Percentiles rank a stretch among this genome's conserved stretches.
These are phyloP conservation scores for Dasysyrphus albostriatus DNA, from an alignment of 2,888 invertebrate genomes.

Conservation along the genomic window DNA sequence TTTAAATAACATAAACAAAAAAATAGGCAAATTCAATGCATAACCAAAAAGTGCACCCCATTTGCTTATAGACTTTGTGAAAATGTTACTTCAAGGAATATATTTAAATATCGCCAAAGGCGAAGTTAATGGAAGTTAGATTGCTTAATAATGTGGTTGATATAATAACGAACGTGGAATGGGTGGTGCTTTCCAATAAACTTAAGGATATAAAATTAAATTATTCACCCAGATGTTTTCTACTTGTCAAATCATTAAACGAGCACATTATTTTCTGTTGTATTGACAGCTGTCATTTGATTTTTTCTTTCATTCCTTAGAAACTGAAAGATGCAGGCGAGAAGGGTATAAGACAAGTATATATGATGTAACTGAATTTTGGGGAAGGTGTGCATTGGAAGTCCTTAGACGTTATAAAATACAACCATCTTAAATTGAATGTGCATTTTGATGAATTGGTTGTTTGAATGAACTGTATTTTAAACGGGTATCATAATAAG, in stretches of 20 bases:
- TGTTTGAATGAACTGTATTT: not conserved
- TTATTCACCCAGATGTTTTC: not conserved
- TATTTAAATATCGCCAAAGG: not conserved
- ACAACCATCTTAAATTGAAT: not conserved
- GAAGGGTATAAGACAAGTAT: not conserved
- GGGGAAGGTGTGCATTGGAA: constrained; percentile 13
- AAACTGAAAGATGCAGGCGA: constrained; percentile 9
- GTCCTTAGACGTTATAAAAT: constrained; percentile 5
- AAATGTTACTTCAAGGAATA: not conserved
- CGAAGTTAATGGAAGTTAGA: not conserved
- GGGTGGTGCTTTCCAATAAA: constrained; percentile 18
- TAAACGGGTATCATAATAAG: constrained; percentile 1
- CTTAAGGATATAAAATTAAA: constrained; percentile 2
- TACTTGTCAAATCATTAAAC: constrained; percentile 24
- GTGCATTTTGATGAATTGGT: constrained; percentile 12
- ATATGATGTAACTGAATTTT: constrained; percentile 10
- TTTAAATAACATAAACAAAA: too few species aligned
- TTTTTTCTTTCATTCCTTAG: not conserved
- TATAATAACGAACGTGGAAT: not conserved
- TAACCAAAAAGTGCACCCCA: not conserved
- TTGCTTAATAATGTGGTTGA: constrained; percentile 21
- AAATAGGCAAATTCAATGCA: too few species aligned
- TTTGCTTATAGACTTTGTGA: not conserved
- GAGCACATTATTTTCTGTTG: not conserved
- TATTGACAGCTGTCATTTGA: constrained; percentile 39